Evolutionary conservation across 2,797 vertebrate genomes (phyloP).

Genomic region (Dendrocincla fuliginosa): DNA sequence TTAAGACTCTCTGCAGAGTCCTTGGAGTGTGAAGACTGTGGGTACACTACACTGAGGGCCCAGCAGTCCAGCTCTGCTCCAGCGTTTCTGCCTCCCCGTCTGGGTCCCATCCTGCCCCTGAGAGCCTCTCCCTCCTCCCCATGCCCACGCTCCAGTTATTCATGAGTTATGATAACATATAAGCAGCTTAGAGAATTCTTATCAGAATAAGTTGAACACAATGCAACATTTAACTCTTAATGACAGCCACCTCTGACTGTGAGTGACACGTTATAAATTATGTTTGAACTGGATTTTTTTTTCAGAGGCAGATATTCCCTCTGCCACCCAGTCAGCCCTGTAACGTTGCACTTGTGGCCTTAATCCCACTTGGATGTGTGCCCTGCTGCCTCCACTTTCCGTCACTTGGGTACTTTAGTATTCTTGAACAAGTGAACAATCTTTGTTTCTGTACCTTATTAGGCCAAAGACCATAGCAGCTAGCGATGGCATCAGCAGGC

Average conservation of each 20-base stretch:
- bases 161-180: slow-evolving; percentile 57
- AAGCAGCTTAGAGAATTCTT: slow-evolving; percentile 72
- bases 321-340: slow-evolving; percentile 72
- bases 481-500: slow-evolving; percentile 77
- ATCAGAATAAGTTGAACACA: slow-evolving; percentile 51
- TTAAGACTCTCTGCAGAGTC: not conserved
- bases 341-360: slow-evolving; percentile 73
- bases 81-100: not conserved
- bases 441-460: slow-evolving; percentile 83
- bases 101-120: not conserved
- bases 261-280: slow-evolving; percentile 74
- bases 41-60: too few species aligned
- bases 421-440: slow-evolving; percentile 81
- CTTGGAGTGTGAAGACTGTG: not conserved
- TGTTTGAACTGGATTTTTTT: slow-evolving; percentile 66
- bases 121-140: not conserved
- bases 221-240: slow-evolving; percentile 65
- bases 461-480: slow-evolving; percentile 80
- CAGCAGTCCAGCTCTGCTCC: not conserved
- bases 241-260: slow-evolving; percentile 70
- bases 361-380: slow-evolving; percentile 80
- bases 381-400: slow-evolving; percentile 72
- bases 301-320: slow-evolving; percentile 50
- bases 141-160: not conserved
- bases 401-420: slow-evolving; percentile 69